A percentile compares a stretch with the other conserved stretches of the same genome.
Conservation (phyloP, 2,888 invertebrate species). For the Gari tellinella region DNA sequence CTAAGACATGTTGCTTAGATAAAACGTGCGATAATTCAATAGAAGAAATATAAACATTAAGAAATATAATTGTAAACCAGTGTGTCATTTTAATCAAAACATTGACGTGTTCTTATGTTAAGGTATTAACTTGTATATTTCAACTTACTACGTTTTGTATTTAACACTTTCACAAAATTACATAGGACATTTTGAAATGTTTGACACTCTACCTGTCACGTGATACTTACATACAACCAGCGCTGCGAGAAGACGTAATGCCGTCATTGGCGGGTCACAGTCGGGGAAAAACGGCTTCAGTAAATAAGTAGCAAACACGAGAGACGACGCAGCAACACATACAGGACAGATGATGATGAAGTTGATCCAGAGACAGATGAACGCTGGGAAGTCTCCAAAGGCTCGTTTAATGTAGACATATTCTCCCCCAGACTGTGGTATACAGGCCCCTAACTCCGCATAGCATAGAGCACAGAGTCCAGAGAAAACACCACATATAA, state of each 20-base stretch:
- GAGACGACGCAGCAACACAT: conserved; percentile 80
- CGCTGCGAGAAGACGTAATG: conserved; percentile 75
- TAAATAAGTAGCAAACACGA: conserved; percentile 82
- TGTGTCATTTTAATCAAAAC: no score
- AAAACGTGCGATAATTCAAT: no score
- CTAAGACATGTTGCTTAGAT: no score
- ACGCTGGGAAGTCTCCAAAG: conserved; percentile 82
- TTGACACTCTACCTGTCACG: no score
- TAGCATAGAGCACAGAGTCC: conserved; percentile 94
- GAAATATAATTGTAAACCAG: no score
- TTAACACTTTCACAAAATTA: no score
- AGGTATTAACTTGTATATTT: no score
- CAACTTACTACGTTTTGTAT: no score
- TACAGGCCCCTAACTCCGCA: conserved; percentile 95
- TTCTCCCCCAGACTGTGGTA: conserved; percentile 87
- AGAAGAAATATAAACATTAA: no score
- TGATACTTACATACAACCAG: conserved; percentile 78
- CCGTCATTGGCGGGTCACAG: conserved; percentile 77
- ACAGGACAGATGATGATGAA: conserved; percentile 81
- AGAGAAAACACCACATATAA: conserved; percentile 91
- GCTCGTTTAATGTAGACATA: conserved; percentile 85
- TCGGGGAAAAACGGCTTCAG: conserved; percentile 78
- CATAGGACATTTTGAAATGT: no score
- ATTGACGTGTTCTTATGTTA: no score
- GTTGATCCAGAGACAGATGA: conserved; percentile 82